A percentile compares a stretch with the other conserved stretches of the same genome.
phyloP scores from a whole-genome alignment of 2,888 invertebrate species.

The Leucophora obtusa region DNA sequence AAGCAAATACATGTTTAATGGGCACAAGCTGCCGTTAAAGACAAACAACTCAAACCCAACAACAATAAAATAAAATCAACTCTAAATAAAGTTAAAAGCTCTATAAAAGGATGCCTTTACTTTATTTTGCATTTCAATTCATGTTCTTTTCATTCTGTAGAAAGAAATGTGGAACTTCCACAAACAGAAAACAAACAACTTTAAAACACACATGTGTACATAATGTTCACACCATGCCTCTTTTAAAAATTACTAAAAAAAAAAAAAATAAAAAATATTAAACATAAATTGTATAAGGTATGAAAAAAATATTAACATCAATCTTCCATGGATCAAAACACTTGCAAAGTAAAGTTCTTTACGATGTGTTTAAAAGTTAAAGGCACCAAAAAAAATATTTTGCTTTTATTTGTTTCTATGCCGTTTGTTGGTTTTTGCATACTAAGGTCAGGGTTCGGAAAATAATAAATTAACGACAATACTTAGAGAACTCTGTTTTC shows the following conservation, averaged over 20 bases:
- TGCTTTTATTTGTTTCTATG: neutral
- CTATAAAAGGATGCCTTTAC: constrained; percentile 42
- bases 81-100: constrained; percentile 23
- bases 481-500: no score
- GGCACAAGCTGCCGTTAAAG: constrained; percentile 60
- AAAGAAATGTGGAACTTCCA: neutral
- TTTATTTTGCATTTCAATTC: constrained; percentile 54
- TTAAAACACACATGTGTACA: constrained; percentile 71
- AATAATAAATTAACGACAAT: neutral
- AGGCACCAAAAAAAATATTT: neutral
- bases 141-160: neutral
- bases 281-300: constrained; percentile 8
- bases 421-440: neutral
- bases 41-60: constrained; percentile 9
- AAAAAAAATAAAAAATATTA: no score
- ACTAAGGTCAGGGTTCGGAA: constrained; percentile 1
- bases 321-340: constrained; percentile 77
- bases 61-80: constrained; percentile 43
- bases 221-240: constrained; percentile 74
- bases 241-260: constrained; percentile 27
- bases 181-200: neutral
- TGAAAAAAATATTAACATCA: constrained; percentile 72
- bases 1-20: constrained; percentile 60
- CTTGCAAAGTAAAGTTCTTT: constrained; percentile 65
- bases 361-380: constrained; percentile 20